Evolutionary conservation across 2,113 vertebrate genomes (phyloP), one percentile per base, ranked within the genome.

Genomic region (Lampris incognitus): DNA sequence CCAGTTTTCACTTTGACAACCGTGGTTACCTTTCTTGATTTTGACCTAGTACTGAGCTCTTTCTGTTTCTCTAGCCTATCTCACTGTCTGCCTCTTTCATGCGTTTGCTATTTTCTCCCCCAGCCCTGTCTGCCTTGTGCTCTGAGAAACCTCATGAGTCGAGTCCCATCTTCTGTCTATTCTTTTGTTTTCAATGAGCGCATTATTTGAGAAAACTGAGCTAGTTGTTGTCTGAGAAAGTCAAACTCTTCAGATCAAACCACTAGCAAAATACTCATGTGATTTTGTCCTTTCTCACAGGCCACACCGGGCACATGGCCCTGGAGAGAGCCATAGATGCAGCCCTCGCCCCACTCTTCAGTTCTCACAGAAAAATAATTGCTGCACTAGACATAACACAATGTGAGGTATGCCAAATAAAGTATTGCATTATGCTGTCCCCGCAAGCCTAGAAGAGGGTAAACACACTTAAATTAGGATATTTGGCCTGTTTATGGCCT

Each of bases 401-500:
- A 75, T 40, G 78, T 24, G 72, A 75, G 62, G 78, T 87, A 91
- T 88, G 84, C 76, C 76, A 91, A 92, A 91, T 87, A 90, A 79
- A 86, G 49, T 13, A 64, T 60, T 78, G 69, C 74, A 76, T 86
- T 64, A 79, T 40, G 10, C 24, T 24, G 13, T 69, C 69, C 72
- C 60, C 76, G 65, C 10, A 51, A 39, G 10, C 65, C 58, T 0
- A 72, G 73, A 82, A 60, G 73, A 78, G 66, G 13, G 64, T 42
- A 72, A 75, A 79, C 64, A 67, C n/a, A 4, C 4, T 76, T 68
- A 36, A 80, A 74, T 70, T 78, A 75, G 68, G 40, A 83, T 74
- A 75, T 86, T 65, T 81, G 48, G 57, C 6, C 66, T 7, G 62
- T 61, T 51, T 67, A 72, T 79, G 82, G 58, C 83, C 85, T 88